Percentiles rank a stretch among this genome's conserved stretches.
Conservation (phyloP, 2,888 invertebrate species). For the Helleia helle region DNA sequence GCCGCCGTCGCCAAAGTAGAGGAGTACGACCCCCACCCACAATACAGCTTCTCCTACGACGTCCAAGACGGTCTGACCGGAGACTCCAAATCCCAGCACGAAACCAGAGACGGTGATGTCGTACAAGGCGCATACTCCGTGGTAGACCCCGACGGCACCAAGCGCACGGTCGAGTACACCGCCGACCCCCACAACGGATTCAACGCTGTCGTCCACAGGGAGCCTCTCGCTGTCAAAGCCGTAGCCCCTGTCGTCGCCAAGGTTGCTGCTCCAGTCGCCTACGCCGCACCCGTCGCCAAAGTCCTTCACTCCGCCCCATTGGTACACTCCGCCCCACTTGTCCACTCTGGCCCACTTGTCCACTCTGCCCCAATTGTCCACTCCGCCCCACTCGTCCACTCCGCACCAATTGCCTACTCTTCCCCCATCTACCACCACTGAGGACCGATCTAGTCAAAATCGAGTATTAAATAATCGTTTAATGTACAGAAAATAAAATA, state of each 20-base stretch:
- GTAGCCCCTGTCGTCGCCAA: slow-evolving; percentile 29
- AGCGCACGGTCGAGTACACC: slow-evolving; percentile 54
- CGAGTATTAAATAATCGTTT: neutral
- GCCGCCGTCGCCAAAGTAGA: slow-evolving; percentile 33
- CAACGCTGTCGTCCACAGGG: slow-evolving; percentile 54
- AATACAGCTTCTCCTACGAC: slow-evolving; percentile 66
- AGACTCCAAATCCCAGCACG: slow-evolving; percentile 52
- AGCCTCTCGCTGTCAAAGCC: slow-evolving; percentile 38
- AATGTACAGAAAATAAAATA: slow-evolving; percentile 7
- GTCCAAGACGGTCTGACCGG: slow-evolving; percentile 54
- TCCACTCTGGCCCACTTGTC: slow-evolving; percentile 29
- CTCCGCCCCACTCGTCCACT: slow-evolving; percentile 27
- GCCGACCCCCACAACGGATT: slow-evolving; percentile 56
- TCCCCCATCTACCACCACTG: slow-evolving; percentile 77
- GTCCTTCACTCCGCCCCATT: too few species aligned
- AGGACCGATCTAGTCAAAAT: slow-evolving; percentile 29
- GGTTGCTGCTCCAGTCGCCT: slow-evolving; percentile 28
- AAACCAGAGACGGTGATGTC: slow-evolving; percentile 50
- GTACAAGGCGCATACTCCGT: slow-evolving; percentile 58
- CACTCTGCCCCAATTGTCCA: slow-evolving; percentile 24
- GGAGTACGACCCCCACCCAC: slow-evolving; percentile 47
- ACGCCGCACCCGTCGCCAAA: too few species aligned
- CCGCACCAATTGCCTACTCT: slow-evolving; percentile 37
- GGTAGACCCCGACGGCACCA: slow-evolving; percentile 52
- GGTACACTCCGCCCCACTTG: slow-evolving; percentile 31